phyloP scores from a whole-genome alignment of 2,888 invertebrate species.

The Limnephilus auricula region DNA sequence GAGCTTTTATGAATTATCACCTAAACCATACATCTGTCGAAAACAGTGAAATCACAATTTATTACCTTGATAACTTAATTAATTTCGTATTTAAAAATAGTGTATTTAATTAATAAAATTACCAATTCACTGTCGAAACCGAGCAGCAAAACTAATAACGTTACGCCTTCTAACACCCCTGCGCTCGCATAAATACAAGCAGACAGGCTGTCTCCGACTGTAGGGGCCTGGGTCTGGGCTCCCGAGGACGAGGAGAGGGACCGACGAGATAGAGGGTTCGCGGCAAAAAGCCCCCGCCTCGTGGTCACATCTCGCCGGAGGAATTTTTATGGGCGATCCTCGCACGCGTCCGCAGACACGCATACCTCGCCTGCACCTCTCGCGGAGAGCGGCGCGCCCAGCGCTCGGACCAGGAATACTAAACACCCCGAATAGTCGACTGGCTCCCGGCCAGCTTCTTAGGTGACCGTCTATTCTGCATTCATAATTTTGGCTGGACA shows the following conservation, averaged over 20 bases:
- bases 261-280: neutral
- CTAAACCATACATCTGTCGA: no score
- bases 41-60: no score
- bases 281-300: conserved; percentile 19
- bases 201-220: conserved; percentile 24
- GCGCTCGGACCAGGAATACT: neutral
- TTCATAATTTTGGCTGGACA: neutral
- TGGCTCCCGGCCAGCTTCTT: neutral
- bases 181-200: conserved; percentile 10
- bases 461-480: neutral
- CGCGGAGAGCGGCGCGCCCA: conserved; percentile 13
- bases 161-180: neutral
- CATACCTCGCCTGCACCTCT: conserved; percentile 30
- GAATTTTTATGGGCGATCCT: conserved; percentile 54
- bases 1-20: no score
- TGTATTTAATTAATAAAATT: no score
- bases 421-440: neutral
- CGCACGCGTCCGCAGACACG: conserved; percentile 41
- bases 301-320: neutral
- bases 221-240: neutral
- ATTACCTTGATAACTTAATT: no score
- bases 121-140: no score
- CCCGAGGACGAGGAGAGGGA: neutral
- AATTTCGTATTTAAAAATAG: no score
- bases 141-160: no score